Evolutionary conservation across 64 coral and sea anemone genomes (phyloP).

Genomic region (Cladopsammia gracilis): DNA sequence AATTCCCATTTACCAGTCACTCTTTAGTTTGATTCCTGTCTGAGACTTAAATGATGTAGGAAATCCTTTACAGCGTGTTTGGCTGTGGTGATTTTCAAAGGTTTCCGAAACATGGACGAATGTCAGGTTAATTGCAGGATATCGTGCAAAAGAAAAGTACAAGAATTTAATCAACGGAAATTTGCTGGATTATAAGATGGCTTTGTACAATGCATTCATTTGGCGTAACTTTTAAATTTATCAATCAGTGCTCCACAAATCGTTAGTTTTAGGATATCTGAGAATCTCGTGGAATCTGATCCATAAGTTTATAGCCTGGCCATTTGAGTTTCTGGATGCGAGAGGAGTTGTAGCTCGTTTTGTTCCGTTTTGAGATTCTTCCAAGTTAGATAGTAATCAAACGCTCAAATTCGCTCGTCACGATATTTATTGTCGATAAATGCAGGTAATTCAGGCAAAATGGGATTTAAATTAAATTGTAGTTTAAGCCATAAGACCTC

Average conservation of each 20-base stretch:
- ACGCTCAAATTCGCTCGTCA: not conserved
- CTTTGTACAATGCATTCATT: not conserved
- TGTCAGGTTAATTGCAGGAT: not conserved
- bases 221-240: too few relatives aligned
- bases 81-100: not conserved
- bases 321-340: not conserved
- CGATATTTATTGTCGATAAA: not conserved
- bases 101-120: not conserved
- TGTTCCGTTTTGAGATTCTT: not conserved
- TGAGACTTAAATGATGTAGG: too few relatives aligned
- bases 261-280: not conserved
- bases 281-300: not conserved
- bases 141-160: not conserved
- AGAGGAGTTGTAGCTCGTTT: not conserved
- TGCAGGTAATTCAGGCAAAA: too few relatives aligned
- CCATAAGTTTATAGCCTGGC: not conserved
- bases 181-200: not conserved
- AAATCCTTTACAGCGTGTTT: not conserved
- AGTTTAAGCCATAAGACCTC: too few relatives aligned
- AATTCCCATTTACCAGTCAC: too few relatives aligned
- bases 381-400: conserved; percentile 36
- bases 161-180: not conserved
- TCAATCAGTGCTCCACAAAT: not conserved
- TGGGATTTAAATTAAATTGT: too few relatives aligned
- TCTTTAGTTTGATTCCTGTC: too few relatives aligned